Conservation (phyloP, 2,888 invertebrate species). For the Troides helena region DNA sequence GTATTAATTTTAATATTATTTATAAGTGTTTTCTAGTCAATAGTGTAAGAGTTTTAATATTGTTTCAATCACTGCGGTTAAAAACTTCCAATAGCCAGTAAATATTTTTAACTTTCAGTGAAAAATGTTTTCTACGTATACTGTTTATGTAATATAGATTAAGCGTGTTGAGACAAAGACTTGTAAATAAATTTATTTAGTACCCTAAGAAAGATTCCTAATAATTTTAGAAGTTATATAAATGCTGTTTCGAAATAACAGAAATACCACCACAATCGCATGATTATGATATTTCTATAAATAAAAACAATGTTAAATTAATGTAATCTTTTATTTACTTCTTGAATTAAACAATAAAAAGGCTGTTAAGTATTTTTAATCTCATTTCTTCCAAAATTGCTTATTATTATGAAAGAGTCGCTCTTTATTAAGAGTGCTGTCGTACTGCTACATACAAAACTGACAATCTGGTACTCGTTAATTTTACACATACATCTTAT, state of each 20-base stretch:
- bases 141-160: constrained; percentile 33
- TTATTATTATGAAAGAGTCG: too few species aligned
- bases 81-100: constrained; percentile 15
- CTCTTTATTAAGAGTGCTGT: too few species aligned
- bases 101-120: constrained; percentile 10
- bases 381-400: background rate
- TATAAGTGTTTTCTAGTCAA: constrained; percentile 76
- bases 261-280: constrained; percentile 47
- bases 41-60: constrained; percentile 56
- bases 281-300: constrained; percentile 51
- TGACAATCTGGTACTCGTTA: too few species aligned
- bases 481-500: too few species aligned
- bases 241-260: constrained; percentile 44
- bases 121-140: constrained; percentile 4
- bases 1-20: constrained; percentile 48
- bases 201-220: constrained; percentile 77
- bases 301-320: constrained; percentile 39
- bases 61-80: constrained; percentile 27
- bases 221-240: constrained; percentile 62
- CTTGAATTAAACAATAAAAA: background rate
- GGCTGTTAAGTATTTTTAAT: background rate
- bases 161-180: constrained; percentile 69
- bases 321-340: constrained; percentile 17
- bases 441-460: too few species aligned
- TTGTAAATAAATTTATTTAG: constrained; percentile 62